Percentiles rank a stretch among this genome's conserved stretches.
phyloP scores from a whole-genome alignment of 2,113 vertebrate species.

The Alaudala cheleensis region DNA sequence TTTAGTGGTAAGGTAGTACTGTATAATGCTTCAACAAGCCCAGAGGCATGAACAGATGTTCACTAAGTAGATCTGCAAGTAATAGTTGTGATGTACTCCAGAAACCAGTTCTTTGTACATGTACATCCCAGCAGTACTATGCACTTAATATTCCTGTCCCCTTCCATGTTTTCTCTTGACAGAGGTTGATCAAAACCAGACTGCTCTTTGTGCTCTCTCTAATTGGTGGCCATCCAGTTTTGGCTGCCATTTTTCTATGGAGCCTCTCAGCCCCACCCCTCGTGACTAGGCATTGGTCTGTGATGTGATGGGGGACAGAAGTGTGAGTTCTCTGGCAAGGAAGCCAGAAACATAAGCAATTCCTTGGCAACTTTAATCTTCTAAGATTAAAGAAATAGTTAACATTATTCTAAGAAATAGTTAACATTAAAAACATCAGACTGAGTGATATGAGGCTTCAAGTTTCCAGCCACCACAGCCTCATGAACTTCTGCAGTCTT shows the following conservation, averaged over 20 bases:
- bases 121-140: background rate
- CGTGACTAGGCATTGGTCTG: background rate
- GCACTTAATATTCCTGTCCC: background rate
- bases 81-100: background rate
- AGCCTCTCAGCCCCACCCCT: background rate
- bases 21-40: background rate
- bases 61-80: background rate
- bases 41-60: background rate
- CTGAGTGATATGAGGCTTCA: background rate
- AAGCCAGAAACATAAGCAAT: background rate
- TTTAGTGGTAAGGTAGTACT: background rate
- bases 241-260: background rate
- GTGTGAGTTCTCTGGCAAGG: background rate
- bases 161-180: background rate
- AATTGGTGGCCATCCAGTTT: background rate
- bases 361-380: background rate
- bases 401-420: slow-evolving; percentile 1
- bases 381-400: slow-evolving; percentile 2
- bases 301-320: background rate
- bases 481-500: background rate
- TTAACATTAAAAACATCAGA: background rate
- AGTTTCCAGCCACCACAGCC: background rate
- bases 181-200: background rate
- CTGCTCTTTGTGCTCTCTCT: background rate
- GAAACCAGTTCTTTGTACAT: background rate